These are phyloP conservation scores for Polyommatus icarus DNA, from an alignment of 2,888 invertebrate species.

Conservation along the genomic window DNA sequence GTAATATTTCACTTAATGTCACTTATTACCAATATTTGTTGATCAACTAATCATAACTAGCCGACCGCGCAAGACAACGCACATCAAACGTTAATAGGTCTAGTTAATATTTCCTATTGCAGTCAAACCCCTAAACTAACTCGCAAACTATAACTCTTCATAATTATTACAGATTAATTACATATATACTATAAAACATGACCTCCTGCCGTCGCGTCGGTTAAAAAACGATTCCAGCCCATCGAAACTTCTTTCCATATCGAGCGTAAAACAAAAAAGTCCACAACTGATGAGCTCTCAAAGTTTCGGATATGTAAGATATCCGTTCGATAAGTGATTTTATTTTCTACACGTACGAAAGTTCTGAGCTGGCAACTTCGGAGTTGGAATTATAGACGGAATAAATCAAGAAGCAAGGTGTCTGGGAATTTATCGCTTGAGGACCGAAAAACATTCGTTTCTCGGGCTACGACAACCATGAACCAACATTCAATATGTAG, in stretches of 20 bases:
- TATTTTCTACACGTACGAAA: slow-evolving; percentile 33
- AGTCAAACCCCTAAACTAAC: no score
- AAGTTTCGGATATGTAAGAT: slow-evolving; percentile 30
- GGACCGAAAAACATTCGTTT: slow-evolving; percentile 43
- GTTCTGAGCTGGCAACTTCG: slow-evolving; percentile 34
- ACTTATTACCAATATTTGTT: no score
- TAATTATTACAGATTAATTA: no score
- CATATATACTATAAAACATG: no score
- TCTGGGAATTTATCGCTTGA: slow-evolving; percentile 56
- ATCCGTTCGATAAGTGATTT: slow-evolving; percentile 34
- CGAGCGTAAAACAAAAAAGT: background rate
- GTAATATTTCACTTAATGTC: no score
- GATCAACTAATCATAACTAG: no score
- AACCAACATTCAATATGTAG: background rate
- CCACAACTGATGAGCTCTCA: slow-evolving; percentile 28
- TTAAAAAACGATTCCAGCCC: background rate
- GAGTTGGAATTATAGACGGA: slow-evolving; percentile 59
- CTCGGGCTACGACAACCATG: slow-evolving; percentile 3
- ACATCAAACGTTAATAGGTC: no score
- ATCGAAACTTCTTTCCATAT: slow-evolving; percentile 2
- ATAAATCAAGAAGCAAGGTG: slow-evolving; percentile 61
- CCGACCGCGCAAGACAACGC: no score
- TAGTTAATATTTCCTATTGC: no score
- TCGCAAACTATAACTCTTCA: no score
- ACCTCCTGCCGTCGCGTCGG: no score